phyloP scores from a whole-genome alignment of 2,113 vertebrate genomes.

The Heterotilapia buettikoferi region DNA sequence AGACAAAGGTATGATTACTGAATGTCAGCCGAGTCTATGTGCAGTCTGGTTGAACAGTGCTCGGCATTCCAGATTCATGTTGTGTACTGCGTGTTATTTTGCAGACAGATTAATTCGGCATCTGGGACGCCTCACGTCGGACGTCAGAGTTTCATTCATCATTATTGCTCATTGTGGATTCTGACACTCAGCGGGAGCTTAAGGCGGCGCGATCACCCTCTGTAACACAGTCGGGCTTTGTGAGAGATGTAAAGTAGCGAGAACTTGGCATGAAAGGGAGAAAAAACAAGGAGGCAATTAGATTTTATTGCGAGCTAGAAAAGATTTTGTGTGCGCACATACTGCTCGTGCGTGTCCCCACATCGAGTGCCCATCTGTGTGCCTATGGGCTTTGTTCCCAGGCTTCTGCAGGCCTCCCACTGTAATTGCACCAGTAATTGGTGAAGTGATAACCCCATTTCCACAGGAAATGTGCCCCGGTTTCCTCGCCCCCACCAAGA shows the following conservation, averaged over 20 bases:
- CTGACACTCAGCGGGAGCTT: not conserved
- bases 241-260: not conserved
- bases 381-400: constrained; percentile 60
- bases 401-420: constrained; percentile 53
- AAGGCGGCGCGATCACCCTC: not conserved
- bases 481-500: constrained; percentile 45
- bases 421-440: constrained; percentile 73
- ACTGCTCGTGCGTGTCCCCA: not conserved
- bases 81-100: not conserved
- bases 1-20: not conserved
- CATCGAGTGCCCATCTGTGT: constrained; percentile 42
- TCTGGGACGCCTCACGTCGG: not conserved
- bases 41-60: not conserved
- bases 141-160: not conserved
- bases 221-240: not conserved
- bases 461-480: constrained; percentile 71
- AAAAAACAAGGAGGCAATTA: not conserved
- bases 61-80: not conserved
- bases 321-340: not conserved
- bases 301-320: not conserved
- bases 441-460: constrained; percentile 75
- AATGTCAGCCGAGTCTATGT: not conserved
- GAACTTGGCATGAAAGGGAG: not conserved
- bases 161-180: not conserved
- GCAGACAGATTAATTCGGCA: not conserved